Conservation (phyloP, 2,113 vertebrate species). For the Sardina pilchardus region DNA sequence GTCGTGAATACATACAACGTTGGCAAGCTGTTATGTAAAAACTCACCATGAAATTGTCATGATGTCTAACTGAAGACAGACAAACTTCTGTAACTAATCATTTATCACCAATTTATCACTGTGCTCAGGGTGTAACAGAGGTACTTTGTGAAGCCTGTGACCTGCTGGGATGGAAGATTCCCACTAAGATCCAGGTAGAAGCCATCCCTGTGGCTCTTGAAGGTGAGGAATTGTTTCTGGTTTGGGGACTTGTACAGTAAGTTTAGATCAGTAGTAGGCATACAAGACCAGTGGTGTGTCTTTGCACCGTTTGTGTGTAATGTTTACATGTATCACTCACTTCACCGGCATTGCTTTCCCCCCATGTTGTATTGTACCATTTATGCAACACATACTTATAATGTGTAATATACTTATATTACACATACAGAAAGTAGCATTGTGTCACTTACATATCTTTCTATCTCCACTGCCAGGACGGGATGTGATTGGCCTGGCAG, state of each 20-base stretch:
- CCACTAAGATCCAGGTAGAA: constrained; percentile 95
- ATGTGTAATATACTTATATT: too few species aligned
- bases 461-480: constrained; percentile 63
- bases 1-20: too few species aligned
- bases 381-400: not conserved
- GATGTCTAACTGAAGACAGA: too few species aligned
- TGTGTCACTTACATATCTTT: not conserved
- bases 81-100: not conserved
- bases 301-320: too few species aligned
- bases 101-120: not conserved
- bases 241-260: not conserved
- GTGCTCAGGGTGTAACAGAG: constrained; percentile 89
- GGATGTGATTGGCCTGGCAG: constrained; percentile 93
- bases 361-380: not conserved
- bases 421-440: not conserved
- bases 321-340: not conserved
- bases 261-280: not conserved
- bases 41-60: too few species aligned
- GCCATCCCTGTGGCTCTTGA: constrained; percentile 90
- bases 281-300: not conserved
- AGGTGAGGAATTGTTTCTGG: constrained; percentile 69
- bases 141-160: constrained; percentile 95
- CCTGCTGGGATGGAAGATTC: constrained; percentile 90
- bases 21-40: too few species aligned
- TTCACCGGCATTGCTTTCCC: not conserved